Conservation (phyloP, 2,113 vertebrate species). For the Numenius arquata region DNA sequence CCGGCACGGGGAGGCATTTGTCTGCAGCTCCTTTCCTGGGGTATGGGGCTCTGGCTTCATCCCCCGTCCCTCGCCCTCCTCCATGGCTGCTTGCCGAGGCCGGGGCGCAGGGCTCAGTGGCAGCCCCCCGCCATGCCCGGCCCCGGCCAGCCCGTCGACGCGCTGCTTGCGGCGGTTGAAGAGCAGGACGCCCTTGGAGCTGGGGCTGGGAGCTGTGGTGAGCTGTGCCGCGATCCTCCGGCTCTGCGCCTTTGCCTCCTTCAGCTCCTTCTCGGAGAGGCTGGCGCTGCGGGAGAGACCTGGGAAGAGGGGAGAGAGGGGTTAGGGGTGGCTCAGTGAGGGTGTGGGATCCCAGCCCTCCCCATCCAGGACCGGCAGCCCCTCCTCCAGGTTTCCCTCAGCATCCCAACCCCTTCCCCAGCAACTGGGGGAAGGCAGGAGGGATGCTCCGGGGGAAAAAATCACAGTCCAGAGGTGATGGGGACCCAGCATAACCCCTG, state of each 20-base stretch:
- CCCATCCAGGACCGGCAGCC: fast-evolving
- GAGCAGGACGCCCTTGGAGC: slow-evolving; percentile 91
- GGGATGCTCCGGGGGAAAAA: fast-evolving
- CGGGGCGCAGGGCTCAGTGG: neutral
- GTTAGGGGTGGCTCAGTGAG: neutral
- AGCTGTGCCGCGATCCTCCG: slow-evolving; percentile 91
- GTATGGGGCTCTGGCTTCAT: neutral
- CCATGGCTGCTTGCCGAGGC: slow-evolving; percentile 52
- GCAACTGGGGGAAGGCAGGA: neutral
- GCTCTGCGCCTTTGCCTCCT: slow-evolving; percentile 86
- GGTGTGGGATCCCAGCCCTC: neutral
- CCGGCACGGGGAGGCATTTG: neutral
- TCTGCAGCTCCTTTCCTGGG: slow-evolving; percentile 22
- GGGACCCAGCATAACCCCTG: neutral
- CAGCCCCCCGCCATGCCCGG: neutral
- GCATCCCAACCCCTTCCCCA: neutral
- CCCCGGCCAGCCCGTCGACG: slow-evolving; percentile 81
- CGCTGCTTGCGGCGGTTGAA: slow-evolving; percentile 90
- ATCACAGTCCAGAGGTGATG: fast-evolving
- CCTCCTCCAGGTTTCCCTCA: neutral
- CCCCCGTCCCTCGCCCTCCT: slow-evolving; percentile 66
- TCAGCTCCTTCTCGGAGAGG: slow-evolving; percentile 90
- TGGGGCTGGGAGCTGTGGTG: slow-evolving; percentile 83
- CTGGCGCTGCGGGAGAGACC: slow-evolving; percentile 85
- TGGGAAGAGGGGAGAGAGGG: slow-evolving; percentile 37